Conservation (phyloP, 1,140 invertebrate genomes). For the Oppia nitens region DNA sequence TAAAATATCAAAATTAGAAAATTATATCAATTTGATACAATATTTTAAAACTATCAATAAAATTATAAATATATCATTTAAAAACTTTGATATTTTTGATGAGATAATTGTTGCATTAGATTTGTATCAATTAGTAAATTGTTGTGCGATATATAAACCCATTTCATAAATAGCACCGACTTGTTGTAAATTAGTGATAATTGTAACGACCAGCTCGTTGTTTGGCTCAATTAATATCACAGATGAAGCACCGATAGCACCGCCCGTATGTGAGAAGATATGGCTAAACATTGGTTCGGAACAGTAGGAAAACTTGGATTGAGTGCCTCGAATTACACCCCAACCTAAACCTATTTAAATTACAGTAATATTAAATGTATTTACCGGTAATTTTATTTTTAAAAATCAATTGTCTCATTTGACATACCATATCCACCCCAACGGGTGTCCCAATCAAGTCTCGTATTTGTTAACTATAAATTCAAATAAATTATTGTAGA, state of each 20-base stretch:
- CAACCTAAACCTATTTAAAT: neutral
- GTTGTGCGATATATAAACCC: slow-evolving; percentile 32
- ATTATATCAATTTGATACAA: no score
- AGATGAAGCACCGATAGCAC: slow-evolving; percentile 41
- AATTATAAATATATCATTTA: no score
- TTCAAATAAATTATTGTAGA: no score
- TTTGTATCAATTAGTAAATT: neutral
- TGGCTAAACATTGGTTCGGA: slow-evolving; percentile 4
- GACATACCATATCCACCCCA: neutral
- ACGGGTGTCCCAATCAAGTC: neutral
- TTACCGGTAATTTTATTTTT: no score
- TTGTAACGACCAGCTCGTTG: slow-evolving; percentile 37
- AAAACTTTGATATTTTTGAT: no score
- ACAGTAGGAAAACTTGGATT: neutral
- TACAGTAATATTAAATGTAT: no score
- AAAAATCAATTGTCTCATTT: no score
- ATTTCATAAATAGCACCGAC: slow-evolving; percentile 26
- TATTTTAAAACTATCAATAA: no score
- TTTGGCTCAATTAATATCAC: slow-evolving; percentile 36
- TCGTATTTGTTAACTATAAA: no score
- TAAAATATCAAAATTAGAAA: no score
- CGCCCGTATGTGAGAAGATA: slow-evolving; percentile 35
- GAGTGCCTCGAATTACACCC: neutral
- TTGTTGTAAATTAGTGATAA: slow-evolving; percentile 36
- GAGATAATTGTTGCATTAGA: neutral